phyloP scores from a whole-genome alignment of 2,888 invertebrate species.

The Hylaea fasciaria region DNA sequence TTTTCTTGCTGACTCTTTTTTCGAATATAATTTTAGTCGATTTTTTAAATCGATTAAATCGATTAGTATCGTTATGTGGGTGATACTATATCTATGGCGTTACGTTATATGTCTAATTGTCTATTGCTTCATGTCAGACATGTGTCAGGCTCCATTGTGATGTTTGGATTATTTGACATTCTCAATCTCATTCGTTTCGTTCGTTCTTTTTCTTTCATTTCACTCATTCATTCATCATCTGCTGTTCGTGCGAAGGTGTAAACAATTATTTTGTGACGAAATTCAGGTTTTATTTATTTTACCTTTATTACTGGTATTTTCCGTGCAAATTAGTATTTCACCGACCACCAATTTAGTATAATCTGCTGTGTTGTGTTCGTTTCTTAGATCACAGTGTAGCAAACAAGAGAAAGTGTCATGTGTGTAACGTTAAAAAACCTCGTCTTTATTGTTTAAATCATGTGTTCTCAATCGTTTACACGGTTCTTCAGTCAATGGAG shows the following conservation, averaged over 20 bases:
- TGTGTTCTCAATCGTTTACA: constrained; percentile 71
- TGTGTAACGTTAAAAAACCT: constrained; percentile 37
- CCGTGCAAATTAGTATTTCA: neutral
- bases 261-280: constrained; percentile 6
- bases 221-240: too few species aligned
- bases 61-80: neutral
- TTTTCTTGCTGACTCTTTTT: constrained; percentile 25
- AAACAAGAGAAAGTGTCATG: constrained; percentile 44
- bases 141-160: too few species aligned
- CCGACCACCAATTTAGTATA: neutral
- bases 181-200: too few species aligned
- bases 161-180: too few species aligned
- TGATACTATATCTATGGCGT: too few species aligned
- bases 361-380: neutral
- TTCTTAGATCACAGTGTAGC: neutral
- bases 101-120: too few species aligned
- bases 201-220: too few species aligned
- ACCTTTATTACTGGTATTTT: constrained; percentile 5
- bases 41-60: neutral
- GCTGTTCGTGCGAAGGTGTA: too few species aligned
- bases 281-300: constrained; percentile 4
- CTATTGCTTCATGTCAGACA: too few species aligned
- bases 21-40: neutral
- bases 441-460: constrained; percentile 49
- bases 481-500: constrained; percentile 88